Evolutionary conservation across 2,113 vertebrate species (phyloP), one percentile per base, ranked within the genome.

Genomic region (Megalops atlanticus): DNA sequence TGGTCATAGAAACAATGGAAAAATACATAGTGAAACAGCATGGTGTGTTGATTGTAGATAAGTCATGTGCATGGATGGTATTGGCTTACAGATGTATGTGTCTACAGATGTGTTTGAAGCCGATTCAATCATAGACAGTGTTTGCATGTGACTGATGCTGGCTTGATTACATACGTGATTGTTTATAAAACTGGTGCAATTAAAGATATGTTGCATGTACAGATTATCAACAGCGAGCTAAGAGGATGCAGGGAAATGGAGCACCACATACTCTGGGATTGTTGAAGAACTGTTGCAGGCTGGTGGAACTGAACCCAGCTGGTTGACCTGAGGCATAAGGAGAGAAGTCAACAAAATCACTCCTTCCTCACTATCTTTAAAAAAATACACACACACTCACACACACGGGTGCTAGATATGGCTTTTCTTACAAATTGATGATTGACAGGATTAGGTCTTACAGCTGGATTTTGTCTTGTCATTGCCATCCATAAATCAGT

Each of bases 261-360:
- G 4, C 24, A 43, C 39, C 14, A 74, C 49, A 7, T 81, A 74
- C 71, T 16, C 12, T 64, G 11, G 18, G 36, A 3, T 8, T 6
- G 10, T 24, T n/a, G 12, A 72, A 33, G 78, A 80, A 8, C 14
- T 33, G n/a, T 68, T 24, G 71, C 92, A 92, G 3, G 3, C 2
- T 24, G 35, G 1, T 71, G 0, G 1, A 0, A 52, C 11, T 18
- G 68, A 39, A 14, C 12, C 71, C 11, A 91, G 4, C 0, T 4
- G 18, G 12, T 76, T 68, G 79, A 91, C 64, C 88, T 92, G 84
- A 41, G 76, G 79, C 7, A 64, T 27, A 47, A 31, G 0, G 41
- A 47, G 18, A 82, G 1, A 64, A 0, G 35, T 38, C 18, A 78
- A 72, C 11, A 74, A 10, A 75, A 1, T 73, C 2, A 52, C 1